Base-by-base conservation (phyloP, 2,888 invertebrate genomes). In the Calephelis perditalis region DNA sequence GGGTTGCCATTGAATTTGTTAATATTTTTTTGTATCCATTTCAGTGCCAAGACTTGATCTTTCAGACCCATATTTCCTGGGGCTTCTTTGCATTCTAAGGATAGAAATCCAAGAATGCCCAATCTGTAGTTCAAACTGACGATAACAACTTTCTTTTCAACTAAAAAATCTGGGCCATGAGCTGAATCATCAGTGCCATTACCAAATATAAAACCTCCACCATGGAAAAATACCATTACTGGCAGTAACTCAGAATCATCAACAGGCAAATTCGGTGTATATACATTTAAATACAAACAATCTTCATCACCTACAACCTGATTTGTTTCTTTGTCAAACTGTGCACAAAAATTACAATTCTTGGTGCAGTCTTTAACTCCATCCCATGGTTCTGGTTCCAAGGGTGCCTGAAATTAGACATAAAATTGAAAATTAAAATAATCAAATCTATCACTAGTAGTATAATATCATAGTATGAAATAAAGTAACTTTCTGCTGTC, bases 221-320 rank as follows among this genome's bases (percentile, higher is more conserved):
- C 91, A 64, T 91, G 91, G 8, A 87, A 68, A 64, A 79, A 90
- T 2, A 91, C 82, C 90, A 91, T 91, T 0, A 91, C 90, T 3
- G 91, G 87, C 7, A 81, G 65, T 5, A 67, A 66, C 10, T 65
- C 40, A 7, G 63, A 55, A 10, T 65, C 67, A 35, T 67, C 63
- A 8, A 71, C 57, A 0, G 82, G 80, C 65, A 92, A 70, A 63
- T 75, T 84, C 1, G 94, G 93, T 15, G 93, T 92, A 72, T 93
- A 95, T 0, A 95, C 93, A 74, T 95, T 95, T 35, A 95, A 75
- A 69, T 92, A 94, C 7, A 95, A 83, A 66, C 95, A 95, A 73
- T 93, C 93, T 72, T 93, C 93, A 67, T 86, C 84, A 26, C 93
- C 93, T 55, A 91, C 80, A 26, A 92, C 69, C 9, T 65, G 81